These are phyloP conservation scores for Polymixis lichenea DNA, from an alignment of 2,888 invertebrate genomes.

Conservation along the genomic window DNA sequence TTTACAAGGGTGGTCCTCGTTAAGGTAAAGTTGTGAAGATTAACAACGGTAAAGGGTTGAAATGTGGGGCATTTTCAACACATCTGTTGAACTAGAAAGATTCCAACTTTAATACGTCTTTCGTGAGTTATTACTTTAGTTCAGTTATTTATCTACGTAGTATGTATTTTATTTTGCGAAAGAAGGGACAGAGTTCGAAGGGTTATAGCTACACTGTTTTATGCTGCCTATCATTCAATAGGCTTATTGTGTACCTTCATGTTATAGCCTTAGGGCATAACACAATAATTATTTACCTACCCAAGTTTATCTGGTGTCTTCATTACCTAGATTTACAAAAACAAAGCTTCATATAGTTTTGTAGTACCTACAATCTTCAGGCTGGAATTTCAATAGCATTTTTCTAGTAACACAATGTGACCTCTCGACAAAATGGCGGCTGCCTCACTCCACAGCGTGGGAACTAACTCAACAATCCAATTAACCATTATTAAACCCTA, in stretches of 20 bases:
- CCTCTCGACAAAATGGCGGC: background rate
- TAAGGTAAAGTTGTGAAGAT: constrained; percentile 50
- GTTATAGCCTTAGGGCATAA: no score
- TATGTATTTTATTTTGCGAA: constrained; percentile 5
- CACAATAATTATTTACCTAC: background rate
- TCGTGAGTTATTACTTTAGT: constrained; percentile 50
- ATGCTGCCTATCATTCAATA: background rate
- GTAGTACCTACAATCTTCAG: background rate
- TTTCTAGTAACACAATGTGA: background rate
- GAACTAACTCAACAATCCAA: constrained; percentile 15
- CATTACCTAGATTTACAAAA: background rate
- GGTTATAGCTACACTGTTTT: background rate
- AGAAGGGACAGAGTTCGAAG: background rate
- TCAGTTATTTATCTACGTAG: constrained; percentile 40
- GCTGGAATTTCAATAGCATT: background rate
- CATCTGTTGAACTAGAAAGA: constrained; percentile 49
- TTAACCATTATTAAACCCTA: constrained; percentile 6
- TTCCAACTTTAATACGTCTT: constrained; percentile 42
- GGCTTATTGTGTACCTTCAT: no score
- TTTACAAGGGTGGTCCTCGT: constrained; percentile 20
- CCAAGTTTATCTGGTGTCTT: no score
- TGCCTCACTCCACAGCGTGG: constrained; percentile 2
- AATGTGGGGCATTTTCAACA: constrained; percentile 38
- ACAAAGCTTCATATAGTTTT: background rate
- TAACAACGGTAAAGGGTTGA: constrained; percentile 48